Evolutionary conservation across 2,888 invertebrate genomes (phyloP).

Genomic region (Terebella lapidaria): DNA sequence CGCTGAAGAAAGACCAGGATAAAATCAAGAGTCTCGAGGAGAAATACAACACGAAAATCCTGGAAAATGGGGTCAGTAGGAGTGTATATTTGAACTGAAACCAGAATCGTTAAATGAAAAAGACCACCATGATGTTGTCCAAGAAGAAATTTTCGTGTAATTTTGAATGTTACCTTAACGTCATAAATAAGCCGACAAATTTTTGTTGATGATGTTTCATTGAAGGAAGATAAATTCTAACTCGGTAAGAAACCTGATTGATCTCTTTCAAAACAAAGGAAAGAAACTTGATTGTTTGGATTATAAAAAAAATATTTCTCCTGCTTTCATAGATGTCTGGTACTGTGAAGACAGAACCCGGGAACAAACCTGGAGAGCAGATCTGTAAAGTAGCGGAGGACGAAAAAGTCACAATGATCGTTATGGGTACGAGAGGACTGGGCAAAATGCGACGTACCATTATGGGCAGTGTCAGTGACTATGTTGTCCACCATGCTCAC

Average conservation of each 20-base stretch:
- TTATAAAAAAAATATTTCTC: not conserved
- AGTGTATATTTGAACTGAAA: not conserved
- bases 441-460: conserved; percentile 28
- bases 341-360: conserved; percentile 19
- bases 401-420: conserved; percentile 25
- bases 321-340: conserved; percentile 21
- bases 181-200: too few species aligned
- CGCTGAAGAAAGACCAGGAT: conserved; percentile 24
- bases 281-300: not conserved
- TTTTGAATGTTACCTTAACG: too few species aligned
- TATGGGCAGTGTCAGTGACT: conserved; percentile 28
- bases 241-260: too few species aligned
- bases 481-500: conserved; percentile 28
- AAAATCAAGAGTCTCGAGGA: conserved; percentile 27
- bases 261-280: not conserved
- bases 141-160: too few species aligned
- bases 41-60: conserved; percentile 27
- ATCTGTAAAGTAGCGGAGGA: conserved; percentile 23
- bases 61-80: conserved; percentile 28
- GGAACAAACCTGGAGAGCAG: conserved; percentile 25
- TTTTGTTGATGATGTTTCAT: too few species aligned
- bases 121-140: too few species aligned
- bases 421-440: conserved; percentile 27
- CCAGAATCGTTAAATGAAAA: too few species aligned
- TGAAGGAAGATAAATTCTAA: too few species aligned